Base-by-base conservation (phyloP, 2,113 vertebrate species). In the Pseudopodoces humilis region DNA sequence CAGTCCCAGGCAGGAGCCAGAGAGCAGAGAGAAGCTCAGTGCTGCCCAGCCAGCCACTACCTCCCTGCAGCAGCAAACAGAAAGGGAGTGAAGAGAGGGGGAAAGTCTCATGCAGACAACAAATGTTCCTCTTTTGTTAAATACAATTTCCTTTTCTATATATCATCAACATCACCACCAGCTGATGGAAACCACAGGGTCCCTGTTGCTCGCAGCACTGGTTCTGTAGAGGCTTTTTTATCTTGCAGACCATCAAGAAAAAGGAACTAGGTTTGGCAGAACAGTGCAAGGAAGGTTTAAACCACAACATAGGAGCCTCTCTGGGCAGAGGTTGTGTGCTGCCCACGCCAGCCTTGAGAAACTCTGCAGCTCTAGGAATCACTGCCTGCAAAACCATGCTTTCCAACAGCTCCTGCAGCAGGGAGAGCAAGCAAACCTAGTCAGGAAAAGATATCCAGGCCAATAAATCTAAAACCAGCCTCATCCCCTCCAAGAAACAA, bases 1-100 rank as follows among this genome's bases (percentile, higher is more conserved):
- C 50, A 19, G 24, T 19, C 37, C 56, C 72, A 33, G 3, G 0
- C 1, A 3, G 20, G 27, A 83, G 18, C 62, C 0, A 0, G 17
- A 44, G 24, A 47, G 49, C 4, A 3, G 49, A 67, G 15, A 9
- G 5, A 46, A 59, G 76, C 46, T 53, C 75, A 10, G 12, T 5
- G 8, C 50, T 70, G 46, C 23, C 18, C 3, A 0, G 44, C 35
- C 10, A 0, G 52, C 24, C 68, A 24, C 31, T 3, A 9, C 24
- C 63, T 83, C 52, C 60, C 56, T 72, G 55, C 37, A 69, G 44
- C 41, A 72, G 37, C 21, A 37, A 64, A 50, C 13, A 50, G 44
- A 71, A 75, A 65, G 22, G 13, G 33, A 83, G 7, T 11, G 24
- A 91, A 65, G 47, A 67, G 25, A 50, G 5, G 16, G 6, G 16